phyloP scores from a whole-genome alignment of 1,140 invertebrate genomes.

The Conopomorpha cramerella region DNA sequence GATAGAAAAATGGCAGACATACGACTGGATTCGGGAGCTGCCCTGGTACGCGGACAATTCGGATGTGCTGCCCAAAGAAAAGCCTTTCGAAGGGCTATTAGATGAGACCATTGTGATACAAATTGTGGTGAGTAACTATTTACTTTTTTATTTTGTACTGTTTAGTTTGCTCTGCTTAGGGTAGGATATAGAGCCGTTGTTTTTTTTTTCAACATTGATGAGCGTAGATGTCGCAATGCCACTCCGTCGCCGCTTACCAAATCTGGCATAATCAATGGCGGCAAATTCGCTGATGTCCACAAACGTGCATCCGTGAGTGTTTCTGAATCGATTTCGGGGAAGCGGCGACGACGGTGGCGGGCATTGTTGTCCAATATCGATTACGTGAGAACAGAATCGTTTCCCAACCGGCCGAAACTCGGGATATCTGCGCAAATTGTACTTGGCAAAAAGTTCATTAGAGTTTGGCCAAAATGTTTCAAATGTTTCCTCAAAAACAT shows the following conservation, averaged over 20 bases:
- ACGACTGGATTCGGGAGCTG: slow-evolving; percentile 25
- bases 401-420: too few relatives aligned
- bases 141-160: slow-evolving; percentile 8
- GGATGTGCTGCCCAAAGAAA: slow-evolving; percentile 30
- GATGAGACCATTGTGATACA: slow-evolving; percentile 18
- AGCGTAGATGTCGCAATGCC: too few relatives aligned
- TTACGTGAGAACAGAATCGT: slow-evolving; percentile 56
- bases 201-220: too few relatives aligned
- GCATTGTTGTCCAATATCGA: slow-evolving; percentile 47
- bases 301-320: slow-evolving; percentile 57
- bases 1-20: slow-evolving; percentile 17
- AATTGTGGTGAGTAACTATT: slow-evolving; percentile 25
- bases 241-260: too few relatives aligned
- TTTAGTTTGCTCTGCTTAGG: too few relatives aligned
- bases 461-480: too few relatives aligned
- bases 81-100: slow-evolving; percentile 18
- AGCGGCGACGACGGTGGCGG: slow-evolving; percentile 50
- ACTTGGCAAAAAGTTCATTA: too few relatives aligned
- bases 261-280: slow-evolving; percentile 18
- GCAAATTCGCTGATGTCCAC: slow-evolving; percentile 53
- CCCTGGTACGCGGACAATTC: slow-evolving; percentile 22
- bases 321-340: slow-evolving; percentile 56
- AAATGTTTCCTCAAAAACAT: too few relatives aligned
- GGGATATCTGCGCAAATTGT: too few relatives aligned
- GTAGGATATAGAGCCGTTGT: too few relatives aligned